Evolutionary conservation across 2,888 invertebrate genomes (phyloP).

Genomic region (Drosophila robusta): DNA sequence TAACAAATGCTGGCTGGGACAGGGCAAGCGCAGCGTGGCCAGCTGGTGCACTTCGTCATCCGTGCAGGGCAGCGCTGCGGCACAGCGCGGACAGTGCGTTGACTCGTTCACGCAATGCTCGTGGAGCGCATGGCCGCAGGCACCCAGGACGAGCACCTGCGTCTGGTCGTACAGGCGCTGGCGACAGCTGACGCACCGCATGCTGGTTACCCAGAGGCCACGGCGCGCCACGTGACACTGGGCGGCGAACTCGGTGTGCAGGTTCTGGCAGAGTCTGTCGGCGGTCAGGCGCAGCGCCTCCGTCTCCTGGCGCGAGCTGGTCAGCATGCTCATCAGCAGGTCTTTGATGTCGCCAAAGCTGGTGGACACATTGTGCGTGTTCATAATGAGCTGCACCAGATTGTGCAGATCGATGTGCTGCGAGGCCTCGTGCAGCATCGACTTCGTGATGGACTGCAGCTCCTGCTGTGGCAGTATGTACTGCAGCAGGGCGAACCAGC

Average conservation of each 20-base stretch:
- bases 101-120: constrained; percentile 71
- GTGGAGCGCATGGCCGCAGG: constrained; percentile 84
- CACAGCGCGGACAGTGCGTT: constrained; percentile 81
- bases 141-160: constrained; percentile 77
- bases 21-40: constrained; percentile 71
- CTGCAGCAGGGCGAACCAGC: constrained; percentile 86
- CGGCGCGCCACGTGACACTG: constrained; percentile 74
- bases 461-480: constrained; percentile 84
- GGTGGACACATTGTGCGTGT: constrained; percentile 84
- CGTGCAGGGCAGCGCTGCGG: constrained; percentile 17
- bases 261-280: constrained; percentile 88
- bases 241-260: constrained; percentile 86
- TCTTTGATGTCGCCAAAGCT: constrained; percentile 88
- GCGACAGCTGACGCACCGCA: constrained; percentile 83
- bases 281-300: constrained; percentile 89
- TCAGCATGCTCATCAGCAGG: constrained; percentile 89
- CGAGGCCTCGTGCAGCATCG: constrained; percentile 86
- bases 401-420: constrained; percentile 87
- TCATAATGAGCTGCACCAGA: constrained; percentile 87
- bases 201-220: constrained; percentile 83
- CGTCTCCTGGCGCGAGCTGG: constrained; percentile 91
- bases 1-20: constrained; percentile 71
- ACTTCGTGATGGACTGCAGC: constrained; percentile 84
- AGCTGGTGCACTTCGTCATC: constrained; percentile 51
- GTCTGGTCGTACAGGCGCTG: constrained; percentile 82